Evolutionary conservation across 2,797 vertebrate species (phyloP).

Genomic region (Hyperoplus lanceolatus): DNA sequence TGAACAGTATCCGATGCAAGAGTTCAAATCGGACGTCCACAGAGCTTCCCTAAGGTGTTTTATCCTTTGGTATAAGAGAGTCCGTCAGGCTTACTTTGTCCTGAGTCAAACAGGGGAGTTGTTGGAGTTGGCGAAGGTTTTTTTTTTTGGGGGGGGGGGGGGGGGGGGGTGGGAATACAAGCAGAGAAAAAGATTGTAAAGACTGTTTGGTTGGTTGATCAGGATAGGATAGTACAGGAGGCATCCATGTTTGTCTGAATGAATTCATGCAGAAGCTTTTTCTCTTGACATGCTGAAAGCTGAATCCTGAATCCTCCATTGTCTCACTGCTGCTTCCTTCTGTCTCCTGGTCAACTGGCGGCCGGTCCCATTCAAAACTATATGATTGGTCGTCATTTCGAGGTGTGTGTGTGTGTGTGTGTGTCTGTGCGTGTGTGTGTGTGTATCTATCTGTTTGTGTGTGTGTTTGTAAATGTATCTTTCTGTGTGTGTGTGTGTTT

Average conservation of each 20-base stretch:
- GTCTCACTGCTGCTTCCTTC: slow-evolving; percentile 15
- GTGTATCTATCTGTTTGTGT: slow-evolving; percentile 22
- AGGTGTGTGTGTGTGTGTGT: slow-evolving; percentile 27
- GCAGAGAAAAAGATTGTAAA: background rate
- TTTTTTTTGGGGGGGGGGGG: too few relatives aligned
- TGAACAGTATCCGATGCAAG: too few relatives aligned
- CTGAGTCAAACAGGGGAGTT: too few relatives aligned
- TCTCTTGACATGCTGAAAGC: slow-evolving; percentile 57
- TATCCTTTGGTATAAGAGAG: too few relatives aligned
- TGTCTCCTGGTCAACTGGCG: slow-evolving; percentile 45
- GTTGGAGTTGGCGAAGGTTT: too few relatives aligned
- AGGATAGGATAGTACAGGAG: slow-evolving; percentile 1
- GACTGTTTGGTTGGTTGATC: background rate
- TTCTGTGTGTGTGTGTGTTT: slow-evolving; percentile 37
- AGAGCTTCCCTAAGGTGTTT: too few relatives aligned
- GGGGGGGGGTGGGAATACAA: too few relatives aligned
- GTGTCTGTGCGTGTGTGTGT: slow-evolving; percentile 20
- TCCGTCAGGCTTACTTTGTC: too few relatives aligned
- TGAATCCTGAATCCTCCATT: background rate
- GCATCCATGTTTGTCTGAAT: slow-evolving; percentile 27
- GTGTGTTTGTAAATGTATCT: too few relatives aligned
- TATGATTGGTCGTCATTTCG: slow-evolving; percentile 52
- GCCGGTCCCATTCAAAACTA: slow-evolving; percentile 39
- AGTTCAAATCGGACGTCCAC: too few relatives aligned
- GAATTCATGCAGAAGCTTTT: slow-evolving; percentile 63